A percentile compares a stretch with the other conserved stretches of the same genome.
Evolutionary conservation across 2,797 vertebrate genomes (phyloP).

Genomic region (Botia almorhae): DNA sequence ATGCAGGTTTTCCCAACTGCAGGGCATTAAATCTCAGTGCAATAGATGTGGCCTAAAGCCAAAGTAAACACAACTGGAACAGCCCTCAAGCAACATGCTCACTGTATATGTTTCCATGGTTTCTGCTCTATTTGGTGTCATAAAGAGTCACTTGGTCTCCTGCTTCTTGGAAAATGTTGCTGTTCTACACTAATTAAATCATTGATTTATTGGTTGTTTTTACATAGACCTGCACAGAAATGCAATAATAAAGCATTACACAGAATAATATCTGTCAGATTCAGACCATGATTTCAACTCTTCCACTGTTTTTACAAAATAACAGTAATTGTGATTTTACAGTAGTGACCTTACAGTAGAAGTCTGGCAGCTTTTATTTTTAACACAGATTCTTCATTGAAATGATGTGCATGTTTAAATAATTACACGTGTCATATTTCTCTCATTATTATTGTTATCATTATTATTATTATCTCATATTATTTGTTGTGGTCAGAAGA

Average conservation of each 20-base stretch:
- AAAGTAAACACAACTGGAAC: background rate
- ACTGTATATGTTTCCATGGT: constrained; percentile 6
- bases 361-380: too few species aligned
- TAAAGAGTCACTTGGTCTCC: background rate
- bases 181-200: background rate
- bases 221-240: background rate
- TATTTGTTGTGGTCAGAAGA: too few species aligned
- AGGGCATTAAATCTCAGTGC: background rate
- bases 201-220: background rate
- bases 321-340: too few species aligned
- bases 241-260: background rate
- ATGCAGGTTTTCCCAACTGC: background rate
- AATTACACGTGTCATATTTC: too few species aligned
- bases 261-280: too few species aligned
- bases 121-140: background rate
- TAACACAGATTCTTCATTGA: too few species aligned
- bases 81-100: background rate
- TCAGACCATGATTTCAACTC: too few species aligned
- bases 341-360: too few species aligned
- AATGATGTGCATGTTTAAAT: too few species aligned
- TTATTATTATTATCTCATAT: too few species aligned
- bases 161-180: background rate
- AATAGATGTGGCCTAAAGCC: background rate
- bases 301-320: too few species aligned
- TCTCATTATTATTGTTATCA: too few species aligned